Base-by-base conservation (phyloP, 23 tunicate species). In the Trididemnum clinides region DNA sequence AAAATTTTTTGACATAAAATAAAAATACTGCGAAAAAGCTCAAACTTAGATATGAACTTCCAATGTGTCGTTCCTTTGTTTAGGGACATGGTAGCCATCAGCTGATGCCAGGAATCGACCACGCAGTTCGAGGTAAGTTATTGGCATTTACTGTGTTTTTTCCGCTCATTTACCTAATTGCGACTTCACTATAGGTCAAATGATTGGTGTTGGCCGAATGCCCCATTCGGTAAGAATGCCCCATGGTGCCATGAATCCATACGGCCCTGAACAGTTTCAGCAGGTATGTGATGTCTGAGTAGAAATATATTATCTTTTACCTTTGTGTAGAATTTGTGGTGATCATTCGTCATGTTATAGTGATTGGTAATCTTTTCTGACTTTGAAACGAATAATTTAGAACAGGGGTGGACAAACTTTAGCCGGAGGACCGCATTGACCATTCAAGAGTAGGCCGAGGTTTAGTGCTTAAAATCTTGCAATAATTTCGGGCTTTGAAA, bases 21-120 rank as follows among this genome's bases (percentile, higher is more conserved):
- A n/a, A n/a, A n/a, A n/a, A n/a, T n/a, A n/a, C n/a, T n/a, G n/a
- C n/a, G n/a, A n/a, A n/a, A n/a, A n/a, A n/a, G n/a, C n/a, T n/a
- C n/a, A n/a, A n/a, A n/a, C n/a, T n/a, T n/a, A n/a, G n/a, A n/a
- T n/a, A n/a, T n/a, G n/a, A n/a, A n/a, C n/a, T n/a, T n/a, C n/a
- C n/a, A n/a, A n/a, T n/a, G n/a, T n/a, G n/a, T n/a, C n/a, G 36
- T 22, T 36, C 57, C 33, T 28, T 33, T 19, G 37, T 80, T 10
- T 25, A 92, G 97, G 97, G 88, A 39, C 97, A 91, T 0, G 19
- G 75, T 31, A 91, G 97, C 37, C 97, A 91, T 28, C 97, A 92
- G 65, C 78, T 82, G 5, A 66, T 92, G 88, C n/a, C 63, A 29
- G 97, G 97, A 83, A 77, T 87, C 82, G 97, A 92, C 1, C 88